phyloP scores from a whole-genome alignment of 2,888 invertebrate species.

The Eupithecia abbreviata region DNA sequence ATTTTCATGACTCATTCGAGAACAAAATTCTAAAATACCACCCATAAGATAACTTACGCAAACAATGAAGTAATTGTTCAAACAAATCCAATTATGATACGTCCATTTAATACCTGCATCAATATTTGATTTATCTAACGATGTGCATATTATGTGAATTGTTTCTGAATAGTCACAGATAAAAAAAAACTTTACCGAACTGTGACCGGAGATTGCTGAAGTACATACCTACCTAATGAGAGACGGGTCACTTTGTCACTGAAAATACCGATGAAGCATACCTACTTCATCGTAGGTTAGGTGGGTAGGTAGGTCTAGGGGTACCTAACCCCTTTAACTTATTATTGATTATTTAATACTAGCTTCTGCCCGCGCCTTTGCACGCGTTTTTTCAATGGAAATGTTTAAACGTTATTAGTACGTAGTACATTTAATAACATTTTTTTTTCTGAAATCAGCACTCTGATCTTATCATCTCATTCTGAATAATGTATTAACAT shows the following conservation, averaged over 20 bases:
- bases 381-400: no score
- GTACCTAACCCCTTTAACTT: no score
- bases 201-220: not conserved
- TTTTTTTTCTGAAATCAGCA: not conserved
- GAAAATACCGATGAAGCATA: not conserved
- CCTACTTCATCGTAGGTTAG: not conserved
- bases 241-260: not conserved
- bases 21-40: slow-evolving; percentile 1
- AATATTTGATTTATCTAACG: slow-evolving; percentile 2
- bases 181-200: not conserved
- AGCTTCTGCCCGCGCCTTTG: no score
- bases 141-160: not conserved
- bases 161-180: not conserved
- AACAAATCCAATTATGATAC: slow-evolving; percentile 14
- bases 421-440: not conserved
- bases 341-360: no score
- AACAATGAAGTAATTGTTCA: slow-evolving; percentile 9
- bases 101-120: slow-evolving; percentile 2
- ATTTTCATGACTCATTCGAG: not conserved
- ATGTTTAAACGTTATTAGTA: no score
- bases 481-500: not conserved
- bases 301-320: no score
- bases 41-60: not conserved
- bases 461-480: no score
- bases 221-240: not conserved